These are phyloP conservation scores for Labeo rohita DNA, from an alignment of 2,113 vertebrate species.

Conservation along the genomic window DNA sequence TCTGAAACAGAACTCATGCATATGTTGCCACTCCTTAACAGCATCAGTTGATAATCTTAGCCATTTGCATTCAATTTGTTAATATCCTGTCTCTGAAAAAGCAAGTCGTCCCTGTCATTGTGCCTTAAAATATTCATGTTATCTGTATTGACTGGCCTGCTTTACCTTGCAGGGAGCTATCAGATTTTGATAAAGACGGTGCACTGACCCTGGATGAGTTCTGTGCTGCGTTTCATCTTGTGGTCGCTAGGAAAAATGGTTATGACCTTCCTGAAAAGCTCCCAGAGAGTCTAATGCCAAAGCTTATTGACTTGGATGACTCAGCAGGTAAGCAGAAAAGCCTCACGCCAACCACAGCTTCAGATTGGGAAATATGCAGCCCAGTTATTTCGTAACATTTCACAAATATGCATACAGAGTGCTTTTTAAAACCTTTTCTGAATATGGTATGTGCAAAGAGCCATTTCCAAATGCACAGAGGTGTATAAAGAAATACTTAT, in stretches of 20 bases:
- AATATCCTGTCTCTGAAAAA: constrained; percentile 28
- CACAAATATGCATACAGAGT: not conserved
- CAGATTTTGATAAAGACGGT: constrained; percentile 99
- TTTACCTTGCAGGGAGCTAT: constrained; percentile 87
- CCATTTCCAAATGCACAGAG: not conserved
- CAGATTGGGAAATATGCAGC: not conserved
- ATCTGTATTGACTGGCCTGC: constrained; percentile 6
- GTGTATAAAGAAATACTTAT: not conserved
- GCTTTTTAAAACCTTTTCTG: not conserved
- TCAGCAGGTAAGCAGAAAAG: constrained; percentile 82
- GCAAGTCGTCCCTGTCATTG: not conserved
- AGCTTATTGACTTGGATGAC: constrained; percentile 98
- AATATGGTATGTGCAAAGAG: not conserved
- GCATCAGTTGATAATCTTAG: not conserved
- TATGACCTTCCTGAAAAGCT: constrained; percentile 98
- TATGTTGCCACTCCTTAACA: not conserved
- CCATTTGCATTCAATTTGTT: not conserved
- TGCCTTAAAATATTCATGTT: not conserved
- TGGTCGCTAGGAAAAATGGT: constrained; percentile 97
- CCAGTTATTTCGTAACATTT: not conserved
- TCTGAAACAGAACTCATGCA: constrained; percentile 11
- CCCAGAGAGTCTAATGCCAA: constrained; percentile 98
- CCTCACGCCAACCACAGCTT: not conserved
- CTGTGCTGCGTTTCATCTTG: constrained; percentile 97
- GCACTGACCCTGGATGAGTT: constrained; percentile 97